Evolutionary conservation across 2,888 invertebrate species (phyloP), one percentile per base, ranked within the genome.

Genomic region (Ligdia adustata): DNA sequence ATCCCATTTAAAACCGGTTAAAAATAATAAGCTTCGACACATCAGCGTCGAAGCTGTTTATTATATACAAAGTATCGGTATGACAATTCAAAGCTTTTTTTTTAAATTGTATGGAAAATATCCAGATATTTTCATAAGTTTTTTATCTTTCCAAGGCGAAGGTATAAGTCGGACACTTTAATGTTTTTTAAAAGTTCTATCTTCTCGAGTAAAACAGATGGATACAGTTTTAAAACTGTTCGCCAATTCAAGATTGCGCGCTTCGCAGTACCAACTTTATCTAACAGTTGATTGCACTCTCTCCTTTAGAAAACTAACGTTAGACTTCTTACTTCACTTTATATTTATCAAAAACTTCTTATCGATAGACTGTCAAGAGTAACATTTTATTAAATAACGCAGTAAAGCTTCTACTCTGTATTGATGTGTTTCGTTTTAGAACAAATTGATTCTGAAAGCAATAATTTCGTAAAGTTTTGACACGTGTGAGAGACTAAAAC

Each of bases 201-300:
- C 50, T 63, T 55, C 56, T 48, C 29, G 48, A 66, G 64, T 66
- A 64, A 68, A 79, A 70, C 70, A 75, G 73, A 71, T 75, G 73
- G 67, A 72, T 70, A 69, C 71, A 79, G 72, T 82, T 82, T 72
- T 71, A 74, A 77, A 82, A 79, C 73, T 79, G 73, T 75, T 76
- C 72, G 68, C 69, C 75, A 76, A 76, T 83, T 78, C 75, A 66
- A 81, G 78, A 79, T 78, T 75, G 75, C 61, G 61, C 78, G 75
- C 75, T 79, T 64, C 64, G 65, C 63, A 69, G 75, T 60, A 69
- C 64, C 39, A 85, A 87, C 78, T 86, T 85, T 80, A 78, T 82
- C 81, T 79, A 81, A 78, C 77, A 79, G 75, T 74, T 85, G 84
- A 85, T 84, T 86, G 85, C 79, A 78, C 67, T 76, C 71, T 70